Evolutionary conservation across 2,113 vertebrate species (phyloP), one percentile per base, ranked within the genome.

Genomic region (Tachysurus fulvidraco): DNA sequence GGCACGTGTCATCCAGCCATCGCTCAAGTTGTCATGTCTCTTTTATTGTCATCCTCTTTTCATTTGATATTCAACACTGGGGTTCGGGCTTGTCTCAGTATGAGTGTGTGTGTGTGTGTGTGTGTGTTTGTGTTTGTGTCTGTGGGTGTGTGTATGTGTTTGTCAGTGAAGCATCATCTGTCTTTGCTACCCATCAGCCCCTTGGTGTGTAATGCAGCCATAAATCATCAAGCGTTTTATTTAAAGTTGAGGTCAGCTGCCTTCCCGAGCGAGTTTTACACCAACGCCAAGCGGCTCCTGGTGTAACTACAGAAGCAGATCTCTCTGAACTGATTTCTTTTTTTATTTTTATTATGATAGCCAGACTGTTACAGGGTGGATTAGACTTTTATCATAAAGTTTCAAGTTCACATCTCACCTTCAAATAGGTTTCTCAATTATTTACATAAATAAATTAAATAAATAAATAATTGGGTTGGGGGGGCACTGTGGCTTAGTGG

Each of bases 151-250:
- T 44, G 69, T 73, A 19, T 73, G 89, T 62, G 76, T 74, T 57
- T 88, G 77, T 76, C 71, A 77, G 44, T 85, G 88, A 44, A 69
- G 77, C 62, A 28, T 55, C 36, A 64, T n/a, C 41, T 52, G 88
- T 57, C 84, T 46, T 64, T 85, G 84, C 78, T 54, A 54, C 84
- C 50, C 84, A 85, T 85, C 84, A 85, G 60, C 74, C 79, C 60
- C 36, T 36, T 81, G 83, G 69, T 44, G 12, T 71, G 62, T 80
- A 81, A 84, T 60, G 30, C 77, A 77, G 76, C 85, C 55, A 85
- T 85, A 77, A 88, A 87, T 85, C 85, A 87, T n/a, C 71, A 60
- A 23, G 69, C 46, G 83, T 81, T 83, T 87, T 85, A 83, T 85
- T 89, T 87, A 69, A 77, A 83, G 65, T 78, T 77, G 30, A 87